These are phyloP conservation scores for Hiodon alosoides DNA, from an alignment of 2,113 vertebrate genomes.

Conservation along the genomic window DNA sequence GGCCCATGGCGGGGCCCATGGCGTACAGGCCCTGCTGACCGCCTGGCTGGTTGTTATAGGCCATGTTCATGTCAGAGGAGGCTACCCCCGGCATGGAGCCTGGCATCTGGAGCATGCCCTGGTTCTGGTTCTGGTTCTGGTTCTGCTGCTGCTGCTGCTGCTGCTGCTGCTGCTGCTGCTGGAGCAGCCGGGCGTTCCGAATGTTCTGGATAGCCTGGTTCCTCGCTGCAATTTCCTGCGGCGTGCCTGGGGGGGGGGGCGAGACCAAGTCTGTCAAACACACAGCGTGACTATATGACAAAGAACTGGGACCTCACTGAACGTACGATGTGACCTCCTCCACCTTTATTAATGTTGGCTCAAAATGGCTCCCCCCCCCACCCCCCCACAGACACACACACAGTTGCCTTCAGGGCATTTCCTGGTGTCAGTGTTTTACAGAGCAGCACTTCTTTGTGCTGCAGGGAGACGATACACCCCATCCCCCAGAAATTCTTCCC, in stretches of 20 bases:
- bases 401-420: too few species aligned
- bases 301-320: too few species aligned
- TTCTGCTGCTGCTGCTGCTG: constrained; percentile 66
- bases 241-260: constrained; percentile 63
- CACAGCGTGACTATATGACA: too few species aligned
- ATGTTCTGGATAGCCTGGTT: constrained; percentile 87
- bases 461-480: too few species aligned
- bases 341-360: too few species aligned
- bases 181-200: constrained; percentile 76
- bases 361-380: too few species aligned
- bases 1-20: constrained; percentile 61
- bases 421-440: too few species aligned
- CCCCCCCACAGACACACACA: too few species aligned
- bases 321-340: too few species aligned
- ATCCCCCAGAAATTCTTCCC: too few species aligned
- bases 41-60: constrained; percentile 69
- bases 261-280: neutral
- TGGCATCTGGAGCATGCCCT: constrained; percentile 75
- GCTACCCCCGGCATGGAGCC: constrained; percentile 57
- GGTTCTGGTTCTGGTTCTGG: constrained; percentile 61
- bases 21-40: constrained; percentile 82
- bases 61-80: constrained; percentile 81
- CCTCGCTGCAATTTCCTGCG: constrained; percentile 84
- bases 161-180: constrained; percentile 71
- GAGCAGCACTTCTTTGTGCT: too few species aligned